These are phyloP conservation scores for Probosciger aterrimus DNA, from an alignment of 2,113 vertebrate genomes.

Conservation along the genomic window DNA sequence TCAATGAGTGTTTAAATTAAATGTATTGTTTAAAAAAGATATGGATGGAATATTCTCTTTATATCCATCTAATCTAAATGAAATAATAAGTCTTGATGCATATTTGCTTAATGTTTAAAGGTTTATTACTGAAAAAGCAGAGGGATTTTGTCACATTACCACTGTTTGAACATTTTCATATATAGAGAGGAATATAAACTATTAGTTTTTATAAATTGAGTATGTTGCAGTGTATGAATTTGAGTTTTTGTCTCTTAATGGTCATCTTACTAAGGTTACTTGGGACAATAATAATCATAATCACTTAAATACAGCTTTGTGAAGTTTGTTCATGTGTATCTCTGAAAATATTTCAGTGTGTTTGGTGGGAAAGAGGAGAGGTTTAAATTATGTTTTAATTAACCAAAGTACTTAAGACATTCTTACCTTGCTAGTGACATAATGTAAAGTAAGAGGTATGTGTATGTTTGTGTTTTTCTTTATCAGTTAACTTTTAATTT, in stretches of 20 bases:
- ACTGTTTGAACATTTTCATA: background rate
- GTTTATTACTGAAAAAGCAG: background rate
- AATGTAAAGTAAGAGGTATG: background rate
- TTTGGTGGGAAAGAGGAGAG: background rate
- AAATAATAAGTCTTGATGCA: rapidly evolving
- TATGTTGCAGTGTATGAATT: background rate
- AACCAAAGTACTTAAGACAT: background rate
- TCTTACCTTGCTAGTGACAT: background rate
- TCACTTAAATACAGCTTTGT: background rate
- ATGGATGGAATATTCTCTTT: background rate
- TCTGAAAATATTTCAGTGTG: background rate
- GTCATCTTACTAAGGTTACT: background rate
- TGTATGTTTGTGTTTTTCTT: background rate
- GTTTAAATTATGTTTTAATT: background rate
- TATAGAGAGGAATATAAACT: background rate
- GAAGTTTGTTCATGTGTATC: rapidly evolving
- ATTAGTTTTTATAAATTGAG: background rate
- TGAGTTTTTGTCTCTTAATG: background rate
- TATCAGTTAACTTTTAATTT: background rate
- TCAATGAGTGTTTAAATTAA: background rate
- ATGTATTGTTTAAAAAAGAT: background rate
- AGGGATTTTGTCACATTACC: background rate
- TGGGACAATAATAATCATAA: background rate
- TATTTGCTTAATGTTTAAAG: background rate
- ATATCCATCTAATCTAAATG: background rate